phyloP scores from a whole-genome alignment of 2,888 invertebrate genomes.

The Orgyia antiqua region DNA sequence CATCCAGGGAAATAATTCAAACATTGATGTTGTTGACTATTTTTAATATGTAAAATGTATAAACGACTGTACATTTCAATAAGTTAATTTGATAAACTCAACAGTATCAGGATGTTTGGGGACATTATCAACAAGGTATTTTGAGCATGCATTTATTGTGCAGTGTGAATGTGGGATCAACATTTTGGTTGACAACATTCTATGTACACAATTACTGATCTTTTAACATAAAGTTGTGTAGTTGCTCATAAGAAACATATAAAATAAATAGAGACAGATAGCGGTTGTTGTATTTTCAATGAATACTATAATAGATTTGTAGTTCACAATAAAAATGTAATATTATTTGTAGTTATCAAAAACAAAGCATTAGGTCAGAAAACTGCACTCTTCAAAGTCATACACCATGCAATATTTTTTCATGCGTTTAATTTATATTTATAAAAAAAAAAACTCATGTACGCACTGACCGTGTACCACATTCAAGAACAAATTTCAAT shows the following conservation, averaged over 20 bases:
- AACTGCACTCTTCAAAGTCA: slow-evolving; percentile 53
- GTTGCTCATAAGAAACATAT: slow-evolving; percentile 14
- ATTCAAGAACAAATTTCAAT: slow-evolving; percentile 40
- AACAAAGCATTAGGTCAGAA: slow-evolving; percentile 45
- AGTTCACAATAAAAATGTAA: slow-evolving; percentile 11
- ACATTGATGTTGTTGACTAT: slow-evolving; percentile 56
- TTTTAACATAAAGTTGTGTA: no score
- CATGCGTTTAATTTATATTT: slow-evolving; percentile 44
- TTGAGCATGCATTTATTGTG: slow-evolving; percentile 67
- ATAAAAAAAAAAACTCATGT: slow-evolving; percentile 39
- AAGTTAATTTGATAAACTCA: slow-evolving; percentile 53
- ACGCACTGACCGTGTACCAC: slow-evolving; percentile 58
- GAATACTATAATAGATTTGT: slow-evolving; percentile 13
- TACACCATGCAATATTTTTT: slow-evolving; percentile 64
- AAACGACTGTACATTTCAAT: slow-evolving; percentile 67
- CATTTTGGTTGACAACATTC: slow-evolving; percentile 7
- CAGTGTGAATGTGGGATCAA: slow-evolving; percentile 40
- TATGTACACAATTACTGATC: no score
- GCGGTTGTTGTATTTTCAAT: slow-evolving; percentile 18
- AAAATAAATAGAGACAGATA: slow-evolving; percentile 24
- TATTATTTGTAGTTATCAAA: slow-evolving; percentile 17
- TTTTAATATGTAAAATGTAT: slow-evolving; percentile 69
- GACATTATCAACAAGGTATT: slow-evolving; percentile 49
- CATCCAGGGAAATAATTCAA: slow-evolving; percentile 44
- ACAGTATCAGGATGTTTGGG: slow-evolving; percentile 44